These are phyloP conservation scores for Rhabdornis inornatus DNA, from an alignment of 2,113 vertebrate genomes.

Conservation along the genomic window DNA sequence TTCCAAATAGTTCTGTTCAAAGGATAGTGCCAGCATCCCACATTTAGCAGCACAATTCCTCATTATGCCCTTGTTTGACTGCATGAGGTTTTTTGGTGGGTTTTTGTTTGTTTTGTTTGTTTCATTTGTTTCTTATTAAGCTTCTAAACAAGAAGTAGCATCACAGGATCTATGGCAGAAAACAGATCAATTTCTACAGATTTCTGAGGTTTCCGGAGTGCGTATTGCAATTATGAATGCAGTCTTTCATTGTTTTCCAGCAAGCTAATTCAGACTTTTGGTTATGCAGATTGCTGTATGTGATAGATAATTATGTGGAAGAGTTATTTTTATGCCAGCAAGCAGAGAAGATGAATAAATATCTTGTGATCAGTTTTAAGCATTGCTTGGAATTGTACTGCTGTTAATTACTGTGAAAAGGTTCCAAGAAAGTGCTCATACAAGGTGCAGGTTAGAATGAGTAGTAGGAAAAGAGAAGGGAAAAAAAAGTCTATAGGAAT, in stretches of 20 bases:
- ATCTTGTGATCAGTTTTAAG: background rate
- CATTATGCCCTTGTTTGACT: background rate
- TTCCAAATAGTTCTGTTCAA: background rate
- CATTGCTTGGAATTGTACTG: background rate
- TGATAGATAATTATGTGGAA: background rate
- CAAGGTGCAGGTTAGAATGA: background rate
- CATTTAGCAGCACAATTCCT: background rate
- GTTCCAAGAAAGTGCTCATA: background rate
- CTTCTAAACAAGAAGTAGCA: background rate
- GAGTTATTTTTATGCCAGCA: background rate
- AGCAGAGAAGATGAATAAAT: background rate
- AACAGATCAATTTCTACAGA: background rate
- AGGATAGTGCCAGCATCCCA: background rate
- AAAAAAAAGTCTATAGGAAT: background rate
- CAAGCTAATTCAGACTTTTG: background rate
- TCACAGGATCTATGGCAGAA: background rate
- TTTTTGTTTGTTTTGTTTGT: background rate
- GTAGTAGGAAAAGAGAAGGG: background rate
- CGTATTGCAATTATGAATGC: background rate
- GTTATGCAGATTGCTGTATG: background rate
- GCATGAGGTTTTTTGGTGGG: background rate
- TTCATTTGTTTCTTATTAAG: background rate
- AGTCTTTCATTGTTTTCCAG: background rate
- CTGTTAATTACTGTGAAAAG: background rate
- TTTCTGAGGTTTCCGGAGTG: background rate